phyloP scores from a whole-genome alignment of 2,113 vertebrate species.

The Columba livia region DNA sequence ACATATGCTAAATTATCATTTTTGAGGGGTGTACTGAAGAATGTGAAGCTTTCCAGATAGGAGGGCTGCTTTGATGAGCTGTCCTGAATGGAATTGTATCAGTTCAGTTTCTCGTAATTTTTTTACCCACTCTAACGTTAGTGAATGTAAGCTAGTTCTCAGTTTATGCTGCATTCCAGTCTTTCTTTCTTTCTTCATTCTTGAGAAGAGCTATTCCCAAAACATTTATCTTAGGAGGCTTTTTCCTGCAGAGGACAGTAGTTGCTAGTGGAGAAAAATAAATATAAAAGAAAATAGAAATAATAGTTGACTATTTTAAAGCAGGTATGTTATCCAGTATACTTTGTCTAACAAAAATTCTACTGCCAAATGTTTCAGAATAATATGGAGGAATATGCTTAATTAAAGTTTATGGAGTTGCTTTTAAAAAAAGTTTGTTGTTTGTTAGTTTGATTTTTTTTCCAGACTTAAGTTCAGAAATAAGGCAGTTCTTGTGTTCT shows the following conservation, averaged over 20 bases:
- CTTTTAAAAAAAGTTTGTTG: neutral
- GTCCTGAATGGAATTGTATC: neutral
- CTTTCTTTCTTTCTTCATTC: neutral
- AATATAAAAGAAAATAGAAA: neutral
- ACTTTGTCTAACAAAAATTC: neutral
- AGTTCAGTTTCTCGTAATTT: neutral
- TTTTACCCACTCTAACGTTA: neutral
- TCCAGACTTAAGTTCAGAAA: neutral
- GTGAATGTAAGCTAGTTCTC: neutral
- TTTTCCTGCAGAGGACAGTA: neutral
- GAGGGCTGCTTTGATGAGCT: neutral
- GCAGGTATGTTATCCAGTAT: neutral
- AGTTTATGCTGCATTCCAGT: accelerated
- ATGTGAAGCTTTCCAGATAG: neutral
- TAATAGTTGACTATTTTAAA: neutral
- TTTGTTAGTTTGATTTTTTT: neutral
- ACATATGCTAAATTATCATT: neutral
- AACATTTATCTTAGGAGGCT: neutral
- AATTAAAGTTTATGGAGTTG: neutral
- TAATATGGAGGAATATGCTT: neutral
- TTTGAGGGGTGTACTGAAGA: neutral
- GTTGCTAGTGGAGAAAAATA: neutral
- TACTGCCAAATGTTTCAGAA: neutral
- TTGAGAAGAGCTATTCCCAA: neutral
- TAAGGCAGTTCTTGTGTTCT: neutral